These are phyloP conservation scores for Acanthopagrus latus DNA, from an alignment of 2,797 vertebrate species.

Conservation along the genomic window DNA sequence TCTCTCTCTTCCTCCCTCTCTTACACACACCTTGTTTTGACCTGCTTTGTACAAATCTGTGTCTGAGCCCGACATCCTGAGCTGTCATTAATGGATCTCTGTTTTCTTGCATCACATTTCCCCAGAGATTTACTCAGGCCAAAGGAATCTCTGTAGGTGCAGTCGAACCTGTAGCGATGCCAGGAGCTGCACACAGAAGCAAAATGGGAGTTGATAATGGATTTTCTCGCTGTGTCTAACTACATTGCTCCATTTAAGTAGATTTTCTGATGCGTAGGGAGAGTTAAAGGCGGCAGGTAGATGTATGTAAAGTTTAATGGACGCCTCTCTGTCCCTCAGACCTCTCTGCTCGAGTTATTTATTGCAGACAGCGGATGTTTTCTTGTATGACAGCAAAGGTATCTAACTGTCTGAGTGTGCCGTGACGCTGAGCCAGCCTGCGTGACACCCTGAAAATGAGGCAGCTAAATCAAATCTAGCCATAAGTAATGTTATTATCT, in stretches of 20 bases:
- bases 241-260: background rate
- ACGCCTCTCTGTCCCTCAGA: background rate
- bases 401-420: background rate
- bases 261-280: background rate
- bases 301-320: background rate
- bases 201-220: background rate
- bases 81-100: slow-evolving; percentile 66
- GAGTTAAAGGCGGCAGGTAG: background rate
- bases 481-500: background rate
- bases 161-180: slow-evolving; percentile 9
- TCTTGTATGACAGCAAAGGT: background rate
- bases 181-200: background rate
- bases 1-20: too few relatives aligned
- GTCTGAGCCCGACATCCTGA: slow-evolving; percentile 66
- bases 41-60: slow-evolving; percentile 60
- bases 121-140: slow-evolving; percentile 44
- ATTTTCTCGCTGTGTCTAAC: background rate
- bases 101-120: slow-evolving; percentile 59
- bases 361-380: background rate
- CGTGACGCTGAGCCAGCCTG: background rate
- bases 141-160: slow-evolving; percentile 54
- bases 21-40: slow-evolving; percentile 42
- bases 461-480: too few relatives aligned
- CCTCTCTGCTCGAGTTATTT: background rate
- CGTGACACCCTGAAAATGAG: background rate